Evolutionary conservation across 2,888 invertebrate genomes (phyloP).

Genomic region (Diaperis boleti): DNA sequence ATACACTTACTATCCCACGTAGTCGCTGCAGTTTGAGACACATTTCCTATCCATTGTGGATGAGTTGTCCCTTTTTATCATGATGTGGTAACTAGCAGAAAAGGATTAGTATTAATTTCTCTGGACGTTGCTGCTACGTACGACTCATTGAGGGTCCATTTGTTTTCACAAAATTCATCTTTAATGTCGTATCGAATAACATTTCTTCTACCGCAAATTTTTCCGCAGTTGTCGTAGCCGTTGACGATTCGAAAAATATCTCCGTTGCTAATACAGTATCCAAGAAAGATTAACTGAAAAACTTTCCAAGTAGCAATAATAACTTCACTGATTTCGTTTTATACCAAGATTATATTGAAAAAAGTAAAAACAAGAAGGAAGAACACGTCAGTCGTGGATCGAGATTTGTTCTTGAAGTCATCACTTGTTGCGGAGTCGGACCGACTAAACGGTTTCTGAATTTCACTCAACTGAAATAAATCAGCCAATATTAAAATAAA

Average conservation of each 20-base stretch:
- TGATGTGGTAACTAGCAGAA: conserved; percentile 52
- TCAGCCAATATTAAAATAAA: not conserved
- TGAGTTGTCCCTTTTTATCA: conserved; percentile 43
- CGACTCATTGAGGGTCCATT: conserved; percentile 57
- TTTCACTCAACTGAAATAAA: conserved; percentile 41
- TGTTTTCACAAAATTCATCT: conserved; percentile 64
- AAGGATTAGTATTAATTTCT: not conserved
- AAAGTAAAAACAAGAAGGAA: conserved; percentile 69
- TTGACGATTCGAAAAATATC: conserved; percentile 71
- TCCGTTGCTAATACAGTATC: conserved; percentile 67
- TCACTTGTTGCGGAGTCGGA: conserved; percentile 47
- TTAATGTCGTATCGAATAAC: conserved; percentile 51
- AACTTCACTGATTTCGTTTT: not conserved
- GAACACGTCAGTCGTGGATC: conserved; percentile 67
- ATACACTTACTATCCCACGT: conserved; percentile 56
- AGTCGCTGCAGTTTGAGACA: conserved; percentile 58
- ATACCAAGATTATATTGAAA: conserved; percentile 70
- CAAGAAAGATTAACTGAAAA: conserved; percentile 54
- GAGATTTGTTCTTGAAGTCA: conserved; percentile 40
- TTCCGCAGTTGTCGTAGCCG: conserved; percentile 75
- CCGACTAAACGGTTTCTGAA: conserved; percentile 36
- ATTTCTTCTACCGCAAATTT: conserved; percentile 73
- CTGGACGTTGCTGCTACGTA: conserved; percentile 48
- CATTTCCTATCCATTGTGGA: conserved; percentile 58
- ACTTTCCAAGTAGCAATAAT: not conserved